Conservation (phyloP, 1,140 invertebrate genomes). For the Diprion similis region DNA sequence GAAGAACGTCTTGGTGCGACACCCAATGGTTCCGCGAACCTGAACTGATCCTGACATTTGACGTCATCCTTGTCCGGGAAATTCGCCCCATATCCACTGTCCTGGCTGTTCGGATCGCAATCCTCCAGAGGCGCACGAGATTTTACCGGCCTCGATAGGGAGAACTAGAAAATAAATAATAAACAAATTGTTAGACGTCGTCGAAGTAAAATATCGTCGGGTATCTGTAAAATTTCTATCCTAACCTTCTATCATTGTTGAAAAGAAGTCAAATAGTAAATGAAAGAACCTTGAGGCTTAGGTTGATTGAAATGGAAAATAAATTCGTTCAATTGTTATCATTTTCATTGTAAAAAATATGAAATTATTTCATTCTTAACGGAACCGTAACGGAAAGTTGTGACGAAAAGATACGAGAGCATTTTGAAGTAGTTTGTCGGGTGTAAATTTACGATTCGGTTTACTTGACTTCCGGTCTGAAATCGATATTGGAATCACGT, state of each 20-base stretch:
- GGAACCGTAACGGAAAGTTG: too few species aligned
- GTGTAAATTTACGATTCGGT: not conserved
- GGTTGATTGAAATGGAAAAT: too few species aligned
- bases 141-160: conserved; percentile 29
- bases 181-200: not conserved
- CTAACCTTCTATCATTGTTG: not conserved
- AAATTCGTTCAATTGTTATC: too few species aligned
- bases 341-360: too few species aligned
- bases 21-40: conserved; percentile 63
- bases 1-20: conserved; percentile 56
- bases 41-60: conserved; percentile 37
- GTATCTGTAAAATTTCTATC: not conserved
- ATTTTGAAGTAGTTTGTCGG: too few species aligned
- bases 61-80: conserved; percentile 39
- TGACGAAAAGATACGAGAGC: too few species aligned
- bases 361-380: too few species aligned
- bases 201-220: not conserved
- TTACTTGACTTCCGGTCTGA: not conserved
- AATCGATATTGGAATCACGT: not conserved
- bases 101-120: conserved; percentile 65
- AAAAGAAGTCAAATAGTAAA: not conserved
- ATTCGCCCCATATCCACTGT: conserved; percentile 64
- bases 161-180: conserved; percentile 31
- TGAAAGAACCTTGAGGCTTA: not conserved
- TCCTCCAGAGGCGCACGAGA: conserved; percentile 51